phyloP scores from a whole-genome alignment of 2,888 invertebrate genomes.

The Opisthograptis luteolata region DNA sequence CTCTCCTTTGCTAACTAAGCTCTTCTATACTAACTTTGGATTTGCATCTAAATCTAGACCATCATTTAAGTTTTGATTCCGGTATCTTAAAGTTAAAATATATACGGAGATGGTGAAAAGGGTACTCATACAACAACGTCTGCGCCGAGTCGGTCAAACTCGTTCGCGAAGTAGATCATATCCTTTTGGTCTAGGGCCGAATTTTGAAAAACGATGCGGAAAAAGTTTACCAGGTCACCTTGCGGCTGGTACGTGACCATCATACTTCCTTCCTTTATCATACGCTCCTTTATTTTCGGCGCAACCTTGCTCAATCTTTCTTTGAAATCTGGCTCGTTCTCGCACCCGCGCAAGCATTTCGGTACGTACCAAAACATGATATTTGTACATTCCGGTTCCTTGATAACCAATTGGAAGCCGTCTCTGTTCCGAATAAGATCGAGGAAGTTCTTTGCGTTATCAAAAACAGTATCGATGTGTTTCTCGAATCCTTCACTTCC shows the following conservation, averaged over 20 bases:
- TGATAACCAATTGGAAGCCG: slow-evolving; percentile 89
- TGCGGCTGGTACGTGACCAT: slow-evolving; percentile 98
- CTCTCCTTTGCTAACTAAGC: no score
- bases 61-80: no score
- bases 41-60: no score
- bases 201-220: slow-evolving; percentile 96
- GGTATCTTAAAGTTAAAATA: slow-evolving; percentile 19
- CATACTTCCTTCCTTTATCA: slow-evolving; percentile 98
- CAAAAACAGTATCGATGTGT: slow-evolving; percentile 91
- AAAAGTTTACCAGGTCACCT: slow-evolving; percentile 94
- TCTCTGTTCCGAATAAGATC: slow-evolving; percentile 86
- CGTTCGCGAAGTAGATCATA: slow-evolving; percentile 93
- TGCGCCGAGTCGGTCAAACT: slow-evolving; percentile 93
- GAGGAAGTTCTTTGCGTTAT: slow-evolving; percentile 89
- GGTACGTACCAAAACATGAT: slow-evolving; percentile 99
- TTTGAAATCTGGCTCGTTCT: slow-evolving; percentile 83
- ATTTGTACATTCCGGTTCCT: slow-evolving; percentile 96
- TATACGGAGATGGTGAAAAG: slow-evolving; percentile 17
- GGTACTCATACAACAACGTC: slow-evolving; percentile 76
- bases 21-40: no score
- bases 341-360: slow-evolving; percentile 85
- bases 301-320: slow-evolving; percentile 91
- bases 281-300: slow-evolving; percentile 95
- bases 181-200: slow-evolving; percentile 93
- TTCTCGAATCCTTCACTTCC: slow-evolving; percentile 90